phyloP scores from a whole-genome alignment of 2,113 vertebrate species.

The Alosa alosa region DNA sequence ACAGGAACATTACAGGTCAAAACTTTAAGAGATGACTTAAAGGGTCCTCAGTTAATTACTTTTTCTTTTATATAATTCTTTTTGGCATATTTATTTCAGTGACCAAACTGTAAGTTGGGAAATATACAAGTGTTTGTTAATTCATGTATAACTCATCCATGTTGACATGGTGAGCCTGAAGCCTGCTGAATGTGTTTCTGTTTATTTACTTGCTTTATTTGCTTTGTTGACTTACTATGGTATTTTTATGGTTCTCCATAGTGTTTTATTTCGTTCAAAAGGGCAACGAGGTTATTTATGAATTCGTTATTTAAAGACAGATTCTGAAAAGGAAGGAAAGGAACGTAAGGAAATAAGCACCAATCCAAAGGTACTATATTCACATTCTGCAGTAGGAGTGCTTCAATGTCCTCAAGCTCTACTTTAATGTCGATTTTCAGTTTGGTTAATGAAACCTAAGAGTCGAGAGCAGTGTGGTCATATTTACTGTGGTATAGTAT shows the following conservation, averaged over 20 bases:
- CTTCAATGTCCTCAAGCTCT: background rate
- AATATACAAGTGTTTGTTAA: constrained; percentile 22
- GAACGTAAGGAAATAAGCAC: background rate
- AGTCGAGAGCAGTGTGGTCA: background rate
- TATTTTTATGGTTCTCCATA: background rate
- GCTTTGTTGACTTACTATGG: background rate
- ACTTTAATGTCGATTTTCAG: background rate
- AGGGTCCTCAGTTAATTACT: background rate
- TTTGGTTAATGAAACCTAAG: background rate
- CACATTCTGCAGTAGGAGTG: background rate
- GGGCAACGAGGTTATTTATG: background rate
- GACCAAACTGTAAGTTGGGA: constrained; percentile 27
- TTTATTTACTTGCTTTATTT: background rate
- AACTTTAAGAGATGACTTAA: constrained; percentile 15
- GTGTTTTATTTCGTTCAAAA: background rate
- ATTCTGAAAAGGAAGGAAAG: too few relatives aligned
- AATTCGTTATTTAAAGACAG: background rate
- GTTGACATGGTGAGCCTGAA: constrained; percentile 18
- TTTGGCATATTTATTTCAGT: constrained; percentile 25
- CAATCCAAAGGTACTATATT: background rate
- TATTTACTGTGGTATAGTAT: background rate
- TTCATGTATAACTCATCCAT: background rate
- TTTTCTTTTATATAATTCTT: constrained; percentile 11
- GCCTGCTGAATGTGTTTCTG: constrained; percentile 6
- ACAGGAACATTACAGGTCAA: background rate